These are phyloP conservation scores for Drosophila rufa DNA, from an alignment of 1,140 invertebrate genomes.

Conservation along the genomic window DNA sequence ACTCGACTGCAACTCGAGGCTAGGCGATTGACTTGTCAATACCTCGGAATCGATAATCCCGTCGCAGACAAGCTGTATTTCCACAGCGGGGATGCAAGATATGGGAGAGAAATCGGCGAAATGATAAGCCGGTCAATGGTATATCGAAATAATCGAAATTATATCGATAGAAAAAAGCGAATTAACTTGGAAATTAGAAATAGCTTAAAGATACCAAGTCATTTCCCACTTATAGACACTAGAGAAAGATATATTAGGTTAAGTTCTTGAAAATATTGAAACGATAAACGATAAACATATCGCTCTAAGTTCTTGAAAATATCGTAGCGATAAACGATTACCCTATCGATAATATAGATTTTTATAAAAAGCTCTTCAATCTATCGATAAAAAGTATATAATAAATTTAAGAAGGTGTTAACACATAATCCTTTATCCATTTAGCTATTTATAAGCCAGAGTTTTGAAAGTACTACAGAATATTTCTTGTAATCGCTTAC, in stretches of 20 bases:
- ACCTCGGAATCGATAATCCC: conserved; percentile 31
- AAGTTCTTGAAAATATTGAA: not conserved
- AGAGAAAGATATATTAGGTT: too few species aligned
- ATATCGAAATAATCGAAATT: not conserved
- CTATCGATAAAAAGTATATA: not conserved
- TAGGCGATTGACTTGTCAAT: conserved; percentile 45
- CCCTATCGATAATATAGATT: not conserved
- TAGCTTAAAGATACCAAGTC: not conserved
- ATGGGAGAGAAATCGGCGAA: not conserved
- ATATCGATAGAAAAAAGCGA: not conserved
- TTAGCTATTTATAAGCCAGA: too few species aligned
- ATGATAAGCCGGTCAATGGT: not conserved
- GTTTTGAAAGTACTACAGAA: not conserved
- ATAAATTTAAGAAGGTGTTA: not conserved
- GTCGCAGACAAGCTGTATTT: not conserved
- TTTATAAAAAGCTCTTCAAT: too few species aligned
- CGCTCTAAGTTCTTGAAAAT: not conserved
- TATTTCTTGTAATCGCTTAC: not conserved
- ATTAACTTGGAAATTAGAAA: not conserved
- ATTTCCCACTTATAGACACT: not conserved
- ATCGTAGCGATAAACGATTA: not conserved
- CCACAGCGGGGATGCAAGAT: not conserved
- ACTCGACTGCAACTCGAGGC: conserved; percentile 42
- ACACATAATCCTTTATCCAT: too few species aligned
- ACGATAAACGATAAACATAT: not conserved